A percentile compares a stretch with the other conserved stretches of the same genome.
Conservation (phyloP, 2,797 vertebrate genomes). For the Liparis tanakae region DNA sequence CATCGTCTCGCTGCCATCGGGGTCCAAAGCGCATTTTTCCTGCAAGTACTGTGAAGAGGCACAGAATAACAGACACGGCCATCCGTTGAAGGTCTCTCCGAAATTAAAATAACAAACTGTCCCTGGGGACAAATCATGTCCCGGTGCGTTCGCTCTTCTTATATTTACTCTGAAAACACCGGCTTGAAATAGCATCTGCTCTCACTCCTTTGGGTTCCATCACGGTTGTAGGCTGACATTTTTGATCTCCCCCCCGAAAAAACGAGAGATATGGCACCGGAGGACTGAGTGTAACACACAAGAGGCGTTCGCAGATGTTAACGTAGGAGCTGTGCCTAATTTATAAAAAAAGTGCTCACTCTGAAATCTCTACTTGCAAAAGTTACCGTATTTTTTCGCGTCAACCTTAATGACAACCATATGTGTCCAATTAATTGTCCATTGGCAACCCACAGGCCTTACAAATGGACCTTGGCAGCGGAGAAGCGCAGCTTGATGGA, state of each 20-base stretch:
- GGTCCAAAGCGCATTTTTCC: constrained; percentile 7
- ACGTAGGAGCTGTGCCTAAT: constrained; percentile 32
- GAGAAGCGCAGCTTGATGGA: constrained; percentile 53
- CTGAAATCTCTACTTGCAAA: constrained; percentile 1
- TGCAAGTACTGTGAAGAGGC: background rate
- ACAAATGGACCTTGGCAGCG: constrained; percentile 65
- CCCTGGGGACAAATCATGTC: constrained; percentile 35
- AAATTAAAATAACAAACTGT: constrained; percentile 34
- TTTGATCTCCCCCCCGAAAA: background rate
- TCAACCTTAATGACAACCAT: constrained; percentile 28
- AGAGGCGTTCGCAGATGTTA: constrained; percentile 30
- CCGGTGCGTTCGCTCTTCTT: constrained; percentile 32
- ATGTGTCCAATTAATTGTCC: constrained; percentile 45
- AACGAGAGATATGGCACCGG: constrained; percentile 32
- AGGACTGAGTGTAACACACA: constrained; percentile 22
- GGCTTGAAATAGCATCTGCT: constrained; percentile 55
- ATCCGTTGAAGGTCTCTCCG: constrained; percentile 18
- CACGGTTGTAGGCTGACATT: constrained; percentile 16
- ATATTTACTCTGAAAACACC: constrained; percentile 47
- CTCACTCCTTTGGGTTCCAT: constrained; percentile 27
- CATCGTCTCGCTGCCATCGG: background rate
- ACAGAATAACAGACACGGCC: constrained; percentile 5
- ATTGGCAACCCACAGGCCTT: constrained; percentile 44
- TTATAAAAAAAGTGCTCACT: constrained; percentile 30
- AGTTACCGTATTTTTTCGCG: constrained; percentile 20